Evolutionary conservation across 2,113 vertebrate species (phyloP), one percentile per base, ranked within the genome.

Genomic region (Scolopax mira): DNA sequence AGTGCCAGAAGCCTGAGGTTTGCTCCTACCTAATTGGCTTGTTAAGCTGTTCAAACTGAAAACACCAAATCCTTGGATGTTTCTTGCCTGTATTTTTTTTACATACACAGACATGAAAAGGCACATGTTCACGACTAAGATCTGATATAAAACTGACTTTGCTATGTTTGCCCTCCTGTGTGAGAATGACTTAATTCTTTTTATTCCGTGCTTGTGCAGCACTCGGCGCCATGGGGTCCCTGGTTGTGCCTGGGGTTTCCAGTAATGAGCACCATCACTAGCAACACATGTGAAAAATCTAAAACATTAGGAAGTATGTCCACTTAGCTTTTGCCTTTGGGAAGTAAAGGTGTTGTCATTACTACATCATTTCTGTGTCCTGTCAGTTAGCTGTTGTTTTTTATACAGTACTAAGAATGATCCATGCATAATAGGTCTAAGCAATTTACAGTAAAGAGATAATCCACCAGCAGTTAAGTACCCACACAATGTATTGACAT

Each of bases 1-100:
- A 83, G 60, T 88, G 69, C 85, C 75, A 93, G 82, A 88, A 90
- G 35, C 67, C 51, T 0, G 1, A 93, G 55, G 48, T 90, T 91
- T 86, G 46, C 51, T 89, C 12, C 83, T 84, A 55, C 51, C 42
- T 93, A 96, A 94, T 93, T 85, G 77, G 41, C 51, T 85, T 74
- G 19, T 96, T 96, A 88, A 88, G 67, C 42, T 74, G 55, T 72
- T 84, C 75, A 65, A 89, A 67, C 13, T 3, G 80, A 91, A 93
- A 89, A 13, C 13, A 61, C 13, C 15, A 16, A 82, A 39, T 77
- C 58, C 31, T 69, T 54, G 22, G 10, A 16, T 79, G 48, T 65
- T 79, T 51, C 78, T 92, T 69, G 30, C 52, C 41, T 66, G 30
- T 10, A 1, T 80, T 61, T 65, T 74, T 80, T 88, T 74, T 74